Evolutionary conservation across 1,140 invertebrate genomes (phyloP).

Genomic region (Manduca sexta): DNA sequence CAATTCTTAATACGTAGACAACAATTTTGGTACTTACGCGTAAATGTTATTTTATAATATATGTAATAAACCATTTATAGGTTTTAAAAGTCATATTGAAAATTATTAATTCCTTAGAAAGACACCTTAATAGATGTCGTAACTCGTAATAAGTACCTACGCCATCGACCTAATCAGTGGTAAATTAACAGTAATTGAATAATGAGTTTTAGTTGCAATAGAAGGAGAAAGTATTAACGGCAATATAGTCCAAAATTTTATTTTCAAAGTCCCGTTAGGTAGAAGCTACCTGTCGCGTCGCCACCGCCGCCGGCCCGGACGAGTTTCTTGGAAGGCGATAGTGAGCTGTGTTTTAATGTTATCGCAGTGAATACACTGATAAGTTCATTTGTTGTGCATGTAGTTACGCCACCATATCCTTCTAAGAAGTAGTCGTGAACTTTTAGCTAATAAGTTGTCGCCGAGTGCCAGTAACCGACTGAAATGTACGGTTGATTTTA

Average conservation of each 20-base stretch:
- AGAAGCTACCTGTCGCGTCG: constrained; percentile 56
- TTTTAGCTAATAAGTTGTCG: constrained; percentile 37
- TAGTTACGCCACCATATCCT: constrained; percentile 36
- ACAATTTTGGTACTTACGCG: too few relatives aligned
- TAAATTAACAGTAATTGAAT: not conserved
- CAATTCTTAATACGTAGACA: too few relatives aligned
- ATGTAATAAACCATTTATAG: too few relatives aligned
- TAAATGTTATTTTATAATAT: too few relatives aligned
- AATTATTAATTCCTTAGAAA: too few relatives aligned
- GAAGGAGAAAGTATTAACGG: constrained; percentile 36
- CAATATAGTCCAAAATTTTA: constrained; percentile 45
- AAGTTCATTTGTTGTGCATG: constrained; percentile 51
- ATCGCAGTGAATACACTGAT: constrained; percentile 63
- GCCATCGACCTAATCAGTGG: too few relatives aligned
- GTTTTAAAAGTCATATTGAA: too few relatives aligned
- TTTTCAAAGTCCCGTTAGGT: constrained; percentile 60
- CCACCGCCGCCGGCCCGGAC: constrained; percentile 14
- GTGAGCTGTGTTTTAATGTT: constrained; percentile 63
- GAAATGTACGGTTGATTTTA: too few relatives aligned
- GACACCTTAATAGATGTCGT: too few relatives aligned
- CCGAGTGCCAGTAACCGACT: too few relatives aligned
- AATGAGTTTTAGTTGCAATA: constrained; percentile 2
- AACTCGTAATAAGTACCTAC: too few relatives aligned
- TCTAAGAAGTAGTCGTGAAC: constrained; percentile 29
- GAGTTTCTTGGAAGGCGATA: constrained; percentile 59